Percentiles rank a stretch among this genome's conserved stretches.
These are phyloP conservation scores for Sanderia malayensis DNA, from an alignment of 30 jellyfish, hydroid and myxozoan species.

Conservation along the genomic window DNA sequence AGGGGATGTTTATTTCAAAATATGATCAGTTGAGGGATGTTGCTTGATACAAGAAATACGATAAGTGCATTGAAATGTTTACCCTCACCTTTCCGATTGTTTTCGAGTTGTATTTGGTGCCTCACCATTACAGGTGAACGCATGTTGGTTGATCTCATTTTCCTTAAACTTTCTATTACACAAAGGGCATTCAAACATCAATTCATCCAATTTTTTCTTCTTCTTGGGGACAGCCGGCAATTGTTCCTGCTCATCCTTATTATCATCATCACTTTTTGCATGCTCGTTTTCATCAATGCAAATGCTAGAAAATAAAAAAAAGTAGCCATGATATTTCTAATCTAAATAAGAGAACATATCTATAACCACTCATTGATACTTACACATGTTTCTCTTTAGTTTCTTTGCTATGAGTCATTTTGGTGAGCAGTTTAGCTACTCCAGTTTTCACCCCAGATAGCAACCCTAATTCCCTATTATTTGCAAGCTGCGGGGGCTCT, in stretches of 20 bases:
- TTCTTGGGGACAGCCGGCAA: slow-evolving; percentile 19
- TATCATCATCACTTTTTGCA: background rate
- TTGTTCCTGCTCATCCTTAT: background rate
- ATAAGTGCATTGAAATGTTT: no score
- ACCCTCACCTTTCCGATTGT: background rate
- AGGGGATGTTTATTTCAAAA: no score
- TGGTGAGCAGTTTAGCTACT: background rate
- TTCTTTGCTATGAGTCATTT: background rate
- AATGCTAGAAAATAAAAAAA: background rate
- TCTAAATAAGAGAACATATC: no score
- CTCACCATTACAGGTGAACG: slow-evolving; percentile 54
- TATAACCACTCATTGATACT: no score
- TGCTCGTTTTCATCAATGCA: slow-evolving; percentile 12
- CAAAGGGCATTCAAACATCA: slow-evolving; percentile 31
- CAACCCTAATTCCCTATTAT: background rate
- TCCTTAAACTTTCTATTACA: slow-evolving; percentile 30
- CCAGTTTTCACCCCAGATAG: slow-evolving; percentile 9
- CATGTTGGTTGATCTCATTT: slow-evolving; percentile 48
- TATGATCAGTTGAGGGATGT: no score
- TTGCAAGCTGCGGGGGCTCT: background rate
- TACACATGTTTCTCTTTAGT: background rate
- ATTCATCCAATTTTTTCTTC: slow-evolving; percentile 19
- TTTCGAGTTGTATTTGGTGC: slow-evolving; percentile 25
- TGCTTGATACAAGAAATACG: no score
- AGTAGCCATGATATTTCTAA: no score